Evolutionary conservation across 2,113 vertebrate species (phyloP), one percentile per base, ranked within the genome.

Genomic region (Neoarius graeffei): DNA sequence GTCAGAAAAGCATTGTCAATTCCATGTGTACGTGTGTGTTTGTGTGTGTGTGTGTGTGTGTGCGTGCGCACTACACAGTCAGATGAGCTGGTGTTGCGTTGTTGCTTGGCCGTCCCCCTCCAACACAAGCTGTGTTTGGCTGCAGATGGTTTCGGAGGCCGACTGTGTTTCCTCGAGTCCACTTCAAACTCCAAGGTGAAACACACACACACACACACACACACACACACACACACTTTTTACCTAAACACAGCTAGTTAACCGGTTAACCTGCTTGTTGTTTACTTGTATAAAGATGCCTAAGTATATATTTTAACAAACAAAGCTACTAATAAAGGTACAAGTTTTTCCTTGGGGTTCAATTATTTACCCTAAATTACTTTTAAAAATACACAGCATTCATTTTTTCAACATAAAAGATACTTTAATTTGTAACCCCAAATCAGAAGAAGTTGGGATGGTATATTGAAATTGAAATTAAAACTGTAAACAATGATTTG

Each of bases 151-250:
- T 99, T 98, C 93, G 98, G 97, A 88, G 96, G 96, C 94, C 94
- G 97, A 77, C 96, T 98, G 71, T 99, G 97, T 90, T 96, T 96
- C 91, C 93, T 99, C 92, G 97, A 99, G 91, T 95, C 96, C 83
- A 98, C 97, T 48, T 98, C 97, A 17, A 98, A 99, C 95, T 97
- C 97, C 87, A 98, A 99, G 97, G 98, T 99, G 92, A 81, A 87
- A 84, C 13, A 52, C 10, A 74, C 30, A 19, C 17, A 17, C 25
- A 76, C 73, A 76, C 73, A 48, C 71, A 35, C 71, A 42, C 30
- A 74, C 71, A 42, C 27, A 74, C 71, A 74, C 35, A 79, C 76
- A 54, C 74, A n/a, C n/a, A n/a, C 9, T 11, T 15, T 19, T n/a
- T 5, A 77, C 50, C 10, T 54, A 13, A 54, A n/a, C 23, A 77